Evolutionary conservation across 1,140 invertebrate genomes (phyloP).

Genomic region (Schmidtea mediterranea): DNA sequence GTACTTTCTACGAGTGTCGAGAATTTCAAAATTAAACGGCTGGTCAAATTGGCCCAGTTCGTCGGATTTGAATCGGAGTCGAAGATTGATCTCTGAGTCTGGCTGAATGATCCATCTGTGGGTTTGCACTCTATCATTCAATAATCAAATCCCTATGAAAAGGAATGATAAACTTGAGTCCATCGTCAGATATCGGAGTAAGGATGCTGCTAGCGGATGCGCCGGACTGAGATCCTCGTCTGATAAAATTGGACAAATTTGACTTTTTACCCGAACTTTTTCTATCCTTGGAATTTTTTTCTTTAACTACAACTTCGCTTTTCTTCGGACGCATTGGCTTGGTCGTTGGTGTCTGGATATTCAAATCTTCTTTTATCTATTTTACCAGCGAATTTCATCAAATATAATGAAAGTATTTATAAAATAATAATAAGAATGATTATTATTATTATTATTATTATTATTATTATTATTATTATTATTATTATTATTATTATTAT

Average conservation of each 20-base stretch:
- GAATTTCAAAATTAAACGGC: slow-evolving; percentile 26
- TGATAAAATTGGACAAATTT: slow-evolving; percentile 11
- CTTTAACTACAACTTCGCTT: slow-evolving; percentile 1
- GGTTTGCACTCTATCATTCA: too few relatives aligned
- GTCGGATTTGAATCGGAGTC: too few relatives aligned
- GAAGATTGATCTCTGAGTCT: too few relatives aligned
- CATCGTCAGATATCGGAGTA: not conserved
- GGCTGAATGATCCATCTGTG: too few relatives aligned
- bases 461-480: too few relatives aligned
- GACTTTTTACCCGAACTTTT: slow-evolving; percentile 2
- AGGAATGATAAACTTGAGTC: too few relatives aligned
- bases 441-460: too few relatives aligned
- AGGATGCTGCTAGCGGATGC: slow-evolving; percentile 15
- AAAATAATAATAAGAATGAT: too few relatives aligned
- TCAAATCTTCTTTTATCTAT: not conserved
- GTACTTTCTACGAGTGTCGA: slow-evolving; percentile 22
- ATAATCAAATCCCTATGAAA: too few relatives aligned
- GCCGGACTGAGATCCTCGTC: slow-evolving; percentile 21
- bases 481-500: too few relatives aligned
- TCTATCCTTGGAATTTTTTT: not conserved
- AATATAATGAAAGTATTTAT: not conserved
- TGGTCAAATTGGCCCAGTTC: slow-evolving; percentile 28
- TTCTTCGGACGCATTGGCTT: slow-evolving; percentile 1
- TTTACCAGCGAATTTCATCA: not conserved
- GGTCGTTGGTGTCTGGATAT: not conserved